These are phyloP conservation scores for Delichon dasypus DNA, from an alignment of 2,797 vertebrate species.

Conservation along the genomic window DNA sequence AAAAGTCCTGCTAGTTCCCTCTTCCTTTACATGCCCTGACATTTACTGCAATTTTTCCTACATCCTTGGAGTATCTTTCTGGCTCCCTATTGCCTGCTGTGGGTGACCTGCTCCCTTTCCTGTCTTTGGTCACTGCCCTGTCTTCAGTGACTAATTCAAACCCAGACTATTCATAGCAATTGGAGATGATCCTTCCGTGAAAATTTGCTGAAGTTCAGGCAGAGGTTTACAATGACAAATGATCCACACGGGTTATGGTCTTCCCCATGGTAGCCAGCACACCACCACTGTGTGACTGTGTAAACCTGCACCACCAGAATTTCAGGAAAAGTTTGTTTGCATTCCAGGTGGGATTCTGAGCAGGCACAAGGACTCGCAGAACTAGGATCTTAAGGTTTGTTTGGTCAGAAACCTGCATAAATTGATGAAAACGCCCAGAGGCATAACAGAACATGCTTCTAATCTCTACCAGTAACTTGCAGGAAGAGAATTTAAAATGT, in stretches of 20 bases:
- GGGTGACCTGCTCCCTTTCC: not conserved
- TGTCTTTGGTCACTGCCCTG: not conserved
- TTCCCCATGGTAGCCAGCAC: not conserved
- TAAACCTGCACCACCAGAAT: not conserved
- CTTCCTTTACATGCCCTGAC: not conserved
- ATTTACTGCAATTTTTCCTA: not conserved
- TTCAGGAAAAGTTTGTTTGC: slow-evolving; percentile 13
- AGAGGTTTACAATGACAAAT: not conserved
- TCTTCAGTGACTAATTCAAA: not conserved
- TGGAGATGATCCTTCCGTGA: not conserved
- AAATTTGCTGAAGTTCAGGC: not conserved
- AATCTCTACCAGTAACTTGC: not conserved
- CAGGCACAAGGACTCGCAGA: not conserved
- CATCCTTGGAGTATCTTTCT: not conserved
- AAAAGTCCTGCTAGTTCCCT: not conserved
- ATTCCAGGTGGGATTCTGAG: not conserved
- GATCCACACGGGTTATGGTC: not conserved
- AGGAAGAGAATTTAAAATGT: not conserved
- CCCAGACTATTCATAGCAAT: not conserved
- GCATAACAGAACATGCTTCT: not conserved
- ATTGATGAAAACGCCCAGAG: not conserved
- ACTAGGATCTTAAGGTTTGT: not conserved
- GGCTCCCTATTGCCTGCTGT: not conserved
- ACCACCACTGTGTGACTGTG: not conserved
- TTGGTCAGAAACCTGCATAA: not conserved